A percentile compares a stretch with the other conserved stretches of the same genome.
Conservation (phyloP, 2,113 vertebrate genomes). For the Perca flavescens region DNA sequence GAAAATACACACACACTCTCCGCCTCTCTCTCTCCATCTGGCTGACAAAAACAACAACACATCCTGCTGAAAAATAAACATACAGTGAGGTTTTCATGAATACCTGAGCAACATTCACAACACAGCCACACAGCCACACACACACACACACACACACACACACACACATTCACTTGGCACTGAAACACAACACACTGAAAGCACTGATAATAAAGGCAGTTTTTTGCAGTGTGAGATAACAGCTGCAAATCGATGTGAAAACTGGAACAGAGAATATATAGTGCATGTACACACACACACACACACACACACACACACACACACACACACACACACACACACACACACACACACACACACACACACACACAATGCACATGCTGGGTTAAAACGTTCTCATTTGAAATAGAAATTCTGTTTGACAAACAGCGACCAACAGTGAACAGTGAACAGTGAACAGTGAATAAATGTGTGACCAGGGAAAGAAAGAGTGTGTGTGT, state of each 20-base stretch:
- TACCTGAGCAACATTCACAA: constrained; percentile 29
- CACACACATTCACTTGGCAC: neutral
- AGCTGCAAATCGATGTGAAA: constrained; percentile 40
- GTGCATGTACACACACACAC: neutral
- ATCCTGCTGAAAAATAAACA: constrained; percentile 26
- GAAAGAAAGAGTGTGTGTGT: neutral
- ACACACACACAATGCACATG: neutral
- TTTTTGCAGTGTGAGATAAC: constrained; percentile 9
- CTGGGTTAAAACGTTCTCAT: neutral
- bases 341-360: neutral
- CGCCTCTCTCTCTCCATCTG: neutral
- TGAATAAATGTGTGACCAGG: constrained; percentile 38
- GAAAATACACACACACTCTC: constrained; percentile 5
- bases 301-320: neutral
- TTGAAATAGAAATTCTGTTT: constrained; percentile 45
- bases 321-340: neutral
- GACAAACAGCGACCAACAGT: constrained; percentile 27
- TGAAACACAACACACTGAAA: neutral
- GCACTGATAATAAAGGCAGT: constrained; percentile 18
- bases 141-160: neutral
- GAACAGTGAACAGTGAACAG: too few relatives aligned
- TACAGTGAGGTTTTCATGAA: constrained; percentile 17
- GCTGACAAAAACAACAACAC: constrained; percentile 40
- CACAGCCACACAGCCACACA: constrained; percentile 5
- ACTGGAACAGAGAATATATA: constrained; percentile 25